Evolutionary conservation across 2,113 vertebrate species (phyloP).

Genomic region (Microtus pennsylvanicus): DNA sequence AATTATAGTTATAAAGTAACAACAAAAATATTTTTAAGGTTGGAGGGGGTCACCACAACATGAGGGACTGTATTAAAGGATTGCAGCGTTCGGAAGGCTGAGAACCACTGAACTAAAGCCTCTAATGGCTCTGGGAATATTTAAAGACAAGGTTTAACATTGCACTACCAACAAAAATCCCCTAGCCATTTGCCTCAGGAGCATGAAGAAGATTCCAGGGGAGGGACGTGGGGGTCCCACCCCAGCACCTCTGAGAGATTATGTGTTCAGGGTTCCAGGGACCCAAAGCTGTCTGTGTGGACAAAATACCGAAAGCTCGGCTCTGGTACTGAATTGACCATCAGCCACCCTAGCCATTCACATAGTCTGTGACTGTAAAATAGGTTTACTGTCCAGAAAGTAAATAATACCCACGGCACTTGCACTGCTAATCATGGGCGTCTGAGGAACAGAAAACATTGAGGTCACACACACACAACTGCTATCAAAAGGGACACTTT

Average conservation of each 20-base stretch:
- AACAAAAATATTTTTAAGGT: neutral
- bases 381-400: neutral
- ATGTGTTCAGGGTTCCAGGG: accelerated
- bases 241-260: neutral
- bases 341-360: accelerated
- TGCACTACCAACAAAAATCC: too few relatives aligned
- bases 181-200: too few relatives aligned
- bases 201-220: too few relatives aligned
- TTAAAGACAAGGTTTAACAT: neutral
- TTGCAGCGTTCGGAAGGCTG: neutral
- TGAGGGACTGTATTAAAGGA: neutral
- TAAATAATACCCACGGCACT: too few relatives aligned
- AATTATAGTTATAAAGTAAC: neutral
- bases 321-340: too few relatives aligned
- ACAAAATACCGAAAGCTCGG: neutral
- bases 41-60: neutral
- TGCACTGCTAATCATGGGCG: accelerated
- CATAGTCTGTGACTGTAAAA: accelerated
- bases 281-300: neutral
- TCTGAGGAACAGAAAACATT: accelerated
- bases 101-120: neutral
- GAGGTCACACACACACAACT: neutral
- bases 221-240: accelerated
- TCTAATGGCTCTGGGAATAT: neutral
- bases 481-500: neutral